Base-by-base conservation (phyloP, 2,888 invertebrate genomes). In the Cerastoderma edule region DNA sequence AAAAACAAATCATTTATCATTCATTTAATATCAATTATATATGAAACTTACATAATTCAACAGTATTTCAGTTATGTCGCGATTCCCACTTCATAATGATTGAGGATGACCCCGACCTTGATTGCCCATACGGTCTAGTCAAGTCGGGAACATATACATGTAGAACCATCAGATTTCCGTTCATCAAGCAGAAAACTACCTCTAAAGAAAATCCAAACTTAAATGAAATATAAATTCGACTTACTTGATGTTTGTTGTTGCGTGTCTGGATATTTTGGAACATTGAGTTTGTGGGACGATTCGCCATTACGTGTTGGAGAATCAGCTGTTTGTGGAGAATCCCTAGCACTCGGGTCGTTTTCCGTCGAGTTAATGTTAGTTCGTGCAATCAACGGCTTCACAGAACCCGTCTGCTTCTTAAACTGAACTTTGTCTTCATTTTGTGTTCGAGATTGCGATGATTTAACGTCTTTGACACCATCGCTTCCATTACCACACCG, bases 191-290 rank as follows among this genome's bases (percentile, higher is more conserved):
- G n/a, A n/a, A n/a, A n/a, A n/a, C n/a, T n/a, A n/a, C n/a, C n/a
- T n/a, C n/a, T n/a, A n/a, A n/a, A n/a, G n/a, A n/a, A n/a, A n/a
- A n/a, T n/a, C n/a, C n/a, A n/a, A n/a, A n/a, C n/a, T n/a, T n/a
- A n/a, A n/a, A n/a, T n/a, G n/a, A n/a, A n/a, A 53, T 53, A 53
- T 2, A 2, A 2, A 24, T n/a, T 1, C n/a, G 13, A 33, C 60
- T 5, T 60, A 60, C 60, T 33, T 60, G n/a, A 27, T 3, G 24
- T 16, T 39, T 33, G 60, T 22, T 60, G 60, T 33, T 60, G 60
- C 8, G 60, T 39, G 13, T 60, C 60, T 10, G n/a, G 60, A 33
- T 60, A 13, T 27, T 60, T 60, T 8, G 60, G 27, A 19, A 33
- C 39, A 22, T 24, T 27, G 6, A 39, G 24, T 60, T 60, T 60